These are phyloP conservation scores for Amazona guildingii DNA, from an alignment of 2,113 vertebrate species.

Conservation along the genomic window DNA sequence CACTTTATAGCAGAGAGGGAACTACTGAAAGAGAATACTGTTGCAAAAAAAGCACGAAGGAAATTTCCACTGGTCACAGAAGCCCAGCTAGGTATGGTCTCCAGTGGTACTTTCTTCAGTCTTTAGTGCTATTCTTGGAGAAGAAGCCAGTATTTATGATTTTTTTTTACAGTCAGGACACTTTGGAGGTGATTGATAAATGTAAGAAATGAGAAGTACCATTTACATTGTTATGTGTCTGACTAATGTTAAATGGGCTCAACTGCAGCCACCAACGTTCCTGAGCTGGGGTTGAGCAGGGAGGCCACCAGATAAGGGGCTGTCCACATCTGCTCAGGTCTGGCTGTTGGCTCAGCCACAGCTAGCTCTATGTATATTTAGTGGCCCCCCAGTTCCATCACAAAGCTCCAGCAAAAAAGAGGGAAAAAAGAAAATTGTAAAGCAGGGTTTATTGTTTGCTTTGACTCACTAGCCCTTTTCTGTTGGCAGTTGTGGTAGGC, in stretches of 20 bases:
- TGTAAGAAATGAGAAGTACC: neutral
- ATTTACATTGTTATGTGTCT: neutral
- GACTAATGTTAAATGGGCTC: neutral
- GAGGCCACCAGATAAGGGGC: fast-evolving
- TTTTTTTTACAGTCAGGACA: neutral
- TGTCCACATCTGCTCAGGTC: fast-evolving
- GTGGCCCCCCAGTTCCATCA: fast-evolving
- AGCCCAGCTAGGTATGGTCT: neutral
- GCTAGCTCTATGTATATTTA: neutral
- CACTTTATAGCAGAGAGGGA: conserved; percentile 28
- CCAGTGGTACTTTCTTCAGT: neutral
- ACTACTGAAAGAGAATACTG: conserved; percentile 58
- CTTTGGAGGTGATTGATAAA: neutral
- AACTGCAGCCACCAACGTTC: neutral
- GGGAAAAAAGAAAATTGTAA: neutral
- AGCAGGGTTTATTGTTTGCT: neutral
- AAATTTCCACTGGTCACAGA: conserved; percentile 57
- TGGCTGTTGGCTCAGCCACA: neutral
- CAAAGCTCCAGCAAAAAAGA: neutral
- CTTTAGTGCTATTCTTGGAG: neutral
- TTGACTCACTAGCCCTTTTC: neutral
- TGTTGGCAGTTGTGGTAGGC: neutral
- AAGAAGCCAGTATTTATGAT: neutral
- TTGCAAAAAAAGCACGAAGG: conserved; percentile 10
- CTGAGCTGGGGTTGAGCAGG: neutral